Conservation (phyloP, 2,888 invertebrate genomes). For the Suillia variegata region DNA sequence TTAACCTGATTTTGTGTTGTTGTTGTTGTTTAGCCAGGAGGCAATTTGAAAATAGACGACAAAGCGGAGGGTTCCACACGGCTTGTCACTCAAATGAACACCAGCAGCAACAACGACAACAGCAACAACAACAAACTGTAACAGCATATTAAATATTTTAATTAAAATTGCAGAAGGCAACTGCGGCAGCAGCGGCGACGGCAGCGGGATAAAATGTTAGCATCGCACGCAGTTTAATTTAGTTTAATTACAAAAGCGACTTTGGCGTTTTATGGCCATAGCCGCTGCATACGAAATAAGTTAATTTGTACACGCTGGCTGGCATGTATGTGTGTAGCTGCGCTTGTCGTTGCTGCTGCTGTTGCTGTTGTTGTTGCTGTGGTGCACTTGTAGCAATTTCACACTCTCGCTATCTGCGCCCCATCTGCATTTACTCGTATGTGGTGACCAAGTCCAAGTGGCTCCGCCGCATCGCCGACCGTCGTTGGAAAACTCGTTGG, state of each 20-base stretch:
- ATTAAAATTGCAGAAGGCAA: conserved; percentile 30
- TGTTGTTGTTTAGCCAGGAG: conserved; percentile 2
- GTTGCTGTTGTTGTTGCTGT: neutral
- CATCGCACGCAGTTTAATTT: too few relatives aligned
- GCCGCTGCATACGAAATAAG: neutral
- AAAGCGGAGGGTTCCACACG: conserved; percentile 28
- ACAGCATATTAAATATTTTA: conserved; percentile 25
- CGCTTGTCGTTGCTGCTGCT: neutral
- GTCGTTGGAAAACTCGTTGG: too few relatives aligned
- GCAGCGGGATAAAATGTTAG: conserved; percentile 27
- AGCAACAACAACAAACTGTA: neutral
- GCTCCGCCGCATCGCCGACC: conserved; percentile 2
- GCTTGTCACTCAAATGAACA: conserved; percentile 42
- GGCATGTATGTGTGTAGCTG: too few relatives aligned
- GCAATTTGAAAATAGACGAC: neutral
- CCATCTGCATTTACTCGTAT: neutral
- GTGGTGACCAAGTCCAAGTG: too few relatives aligned
- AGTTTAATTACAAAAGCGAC: neutral
- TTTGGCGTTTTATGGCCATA: neutral
- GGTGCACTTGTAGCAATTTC: conserved; percentile 27
- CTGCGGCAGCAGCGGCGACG: conserved; percentile 14
- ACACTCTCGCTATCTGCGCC: conserved; percentile 39
- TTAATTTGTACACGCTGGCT: too few relatives aligned
- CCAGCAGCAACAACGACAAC: conserved; percentile 10
- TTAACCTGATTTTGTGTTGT: conserved; percentile 45